Evolutionary conservation across 2,113 vertebrate species (phyloP).

Genomic region (Xiphophorus couchianus): DNA sequence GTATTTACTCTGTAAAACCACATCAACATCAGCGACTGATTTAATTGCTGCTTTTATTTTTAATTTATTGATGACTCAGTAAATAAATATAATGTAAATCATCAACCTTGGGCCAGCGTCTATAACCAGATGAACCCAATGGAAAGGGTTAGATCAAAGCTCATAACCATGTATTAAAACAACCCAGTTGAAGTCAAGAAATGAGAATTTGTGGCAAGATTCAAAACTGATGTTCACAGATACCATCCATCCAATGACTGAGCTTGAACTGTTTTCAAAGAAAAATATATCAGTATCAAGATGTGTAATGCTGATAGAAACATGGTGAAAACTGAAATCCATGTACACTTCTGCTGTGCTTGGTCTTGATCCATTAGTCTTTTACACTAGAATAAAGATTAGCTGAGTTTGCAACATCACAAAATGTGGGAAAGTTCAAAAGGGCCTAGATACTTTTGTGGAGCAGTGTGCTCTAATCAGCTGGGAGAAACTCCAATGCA

Average conservation of each 20-base stretch:
- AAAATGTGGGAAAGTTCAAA: not conserved
- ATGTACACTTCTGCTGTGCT: not conserved
- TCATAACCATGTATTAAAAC: not conserved
- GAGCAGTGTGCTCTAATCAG: not conserved
- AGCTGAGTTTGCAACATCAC: not conserved
- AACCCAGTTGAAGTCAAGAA: not conserved
- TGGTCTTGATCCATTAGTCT: not conserved
- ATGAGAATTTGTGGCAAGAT: too few species aligned
- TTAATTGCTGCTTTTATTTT: not conserved
- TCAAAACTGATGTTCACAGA: not conserved
- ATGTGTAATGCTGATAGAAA: too few species aligned
- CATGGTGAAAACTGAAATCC: not conserved
- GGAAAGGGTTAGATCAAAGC: not conserved
- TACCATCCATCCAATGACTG: not conserved
- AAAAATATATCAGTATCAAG: too few species aligned
- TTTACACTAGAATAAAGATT: not conserved
- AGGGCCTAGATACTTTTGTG: not conserved
- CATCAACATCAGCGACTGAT: not conserved
- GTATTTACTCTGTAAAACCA: not conserved
- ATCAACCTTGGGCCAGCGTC: not conserved
- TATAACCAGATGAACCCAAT: too few species aligned
- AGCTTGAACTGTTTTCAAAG: not conserved
- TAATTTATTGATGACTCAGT: too few species aligned
- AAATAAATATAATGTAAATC: too few species aligned
- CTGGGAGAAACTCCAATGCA: slow-evolving; percentile 15